Conservation (phyloP, 2,888 invertebrate genomes). For the Dexiosoma caninum region DNA sequence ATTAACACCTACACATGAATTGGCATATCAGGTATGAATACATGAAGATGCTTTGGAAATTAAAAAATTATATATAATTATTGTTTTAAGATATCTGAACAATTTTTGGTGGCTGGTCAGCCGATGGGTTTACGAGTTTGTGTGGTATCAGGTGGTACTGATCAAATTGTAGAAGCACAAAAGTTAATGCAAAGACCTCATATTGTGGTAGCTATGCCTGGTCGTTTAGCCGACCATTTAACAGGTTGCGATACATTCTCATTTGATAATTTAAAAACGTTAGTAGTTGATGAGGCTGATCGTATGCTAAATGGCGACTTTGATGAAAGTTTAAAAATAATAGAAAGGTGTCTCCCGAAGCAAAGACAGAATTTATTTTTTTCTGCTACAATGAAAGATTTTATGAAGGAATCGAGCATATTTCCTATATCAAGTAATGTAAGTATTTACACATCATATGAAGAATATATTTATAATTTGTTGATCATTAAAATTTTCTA, state of each 20-base stretch:
- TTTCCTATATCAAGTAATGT: constrained; percentile 82
- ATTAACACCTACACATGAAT: constrained; percentile 95
- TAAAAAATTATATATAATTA: background rate
- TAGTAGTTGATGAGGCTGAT: constrained; percentile 98
- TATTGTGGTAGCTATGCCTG: constrained; percentile 97
- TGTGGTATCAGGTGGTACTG: constrained; percentile 96
- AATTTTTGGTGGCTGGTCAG: constrained; percentile 94
- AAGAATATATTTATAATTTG: background rate
- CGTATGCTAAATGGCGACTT: constrained; percentile 86
- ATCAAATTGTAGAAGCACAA: constrained; percentile 92
- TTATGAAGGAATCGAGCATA: constrained; percentile 84
- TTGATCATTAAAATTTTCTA: background rate
- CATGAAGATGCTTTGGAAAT: background rate
- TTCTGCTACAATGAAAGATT: constrained; percentile 96
- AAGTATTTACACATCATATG: constrained; percentile 65
- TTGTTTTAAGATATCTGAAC: constrained; percentile 90
- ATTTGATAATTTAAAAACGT: constrained; percentile 87
- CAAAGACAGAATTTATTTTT: constrained; percentile 92
- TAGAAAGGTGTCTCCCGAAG: constrained; percentile 86
- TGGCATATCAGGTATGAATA: constrained; percentile 84
- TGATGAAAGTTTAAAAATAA: constrained; percentile 88
- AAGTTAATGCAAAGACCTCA: constrained; percentile 92
- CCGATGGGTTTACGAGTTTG: constrained; percentile 89
- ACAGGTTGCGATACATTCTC: constrained; percentile 90
- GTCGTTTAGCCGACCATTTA: constrained; percentile 94